Evolutionary conservation across 2,888 invertebrate species (phyloP), one percentile per base, ranked within the genome.

Genomic region (Drosophila robusta): DNA sequence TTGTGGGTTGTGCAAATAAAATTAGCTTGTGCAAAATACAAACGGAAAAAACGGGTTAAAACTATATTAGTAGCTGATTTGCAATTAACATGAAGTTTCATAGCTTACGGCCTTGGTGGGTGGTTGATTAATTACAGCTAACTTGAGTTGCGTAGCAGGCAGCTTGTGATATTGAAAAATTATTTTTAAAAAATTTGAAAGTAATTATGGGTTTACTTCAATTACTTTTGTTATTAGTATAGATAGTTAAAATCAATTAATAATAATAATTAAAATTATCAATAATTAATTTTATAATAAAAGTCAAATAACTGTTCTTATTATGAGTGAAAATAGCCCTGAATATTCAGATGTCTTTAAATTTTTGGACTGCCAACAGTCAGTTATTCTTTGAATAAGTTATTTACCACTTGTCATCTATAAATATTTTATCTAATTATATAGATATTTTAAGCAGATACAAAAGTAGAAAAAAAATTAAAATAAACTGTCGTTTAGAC

Each of bases 1-100:
- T 24, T 24, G 8, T 38, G 50, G 60, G 24, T 45, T 57, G 58
- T 68, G 36, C 42, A 55, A 55, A 49, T 24, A 26, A 47, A 47
- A 34, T 29, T 32, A 52, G 39, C 11, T 9, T 32, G 16, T 49
- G 29, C 18, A 36, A 54, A 46, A 46, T 34, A 29, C 11, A n/a
- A 22, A 32, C 34, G 34, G 1, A 39, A 12, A 47, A 49, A 12
- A 9, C 32, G 14, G 50, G 14, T 60, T 58, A 22, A 44, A 24
- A 22, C 32, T 32, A 7, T 24, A 8, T 24, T 34, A 16, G 32
- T 41, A 34, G 12, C 41, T 41, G 36, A 36, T 16, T 12, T n/a
- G n/a, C 18, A 38, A 34, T 26, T 44, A 29, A 29, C 16, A 34
- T 51, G 26, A 18, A 39, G 44, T 57, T 44, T 36, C 24, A 22